A percentile compares a stretch with the other conserved stretches of the same genome.
These are phyloP conservation scores for Gymnorhina tibicen DNA, from an alignment of 2,113 vertebrate genomes.

Conservation along the genomic window DNA sequence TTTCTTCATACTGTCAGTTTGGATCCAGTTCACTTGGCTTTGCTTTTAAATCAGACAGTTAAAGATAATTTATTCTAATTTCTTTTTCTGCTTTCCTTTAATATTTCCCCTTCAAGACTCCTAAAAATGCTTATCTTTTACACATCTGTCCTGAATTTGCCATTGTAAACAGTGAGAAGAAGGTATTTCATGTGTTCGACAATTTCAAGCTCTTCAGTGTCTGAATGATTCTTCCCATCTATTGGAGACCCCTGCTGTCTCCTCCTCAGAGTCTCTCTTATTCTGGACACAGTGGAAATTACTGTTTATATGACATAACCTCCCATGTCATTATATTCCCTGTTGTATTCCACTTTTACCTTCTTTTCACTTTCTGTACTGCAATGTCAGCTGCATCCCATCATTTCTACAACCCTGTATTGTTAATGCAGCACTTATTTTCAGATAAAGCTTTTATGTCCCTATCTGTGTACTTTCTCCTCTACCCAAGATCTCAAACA, in stretches of 20 bases:
- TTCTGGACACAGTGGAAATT: neutral
- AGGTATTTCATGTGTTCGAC: neutral
- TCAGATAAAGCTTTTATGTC: neutral
- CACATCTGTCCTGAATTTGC: neutral
- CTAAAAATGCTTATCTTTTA: neutral
- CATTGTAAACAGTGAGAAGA: neutral
- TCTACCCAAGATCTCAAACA: neutral
- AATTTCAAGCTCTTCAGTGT: neutral
- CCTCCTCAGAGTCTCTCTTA: neutral
- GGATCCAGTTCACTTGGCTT: neutral
- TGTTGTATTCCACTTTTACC: neutral
- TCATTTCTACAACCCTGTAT: neutral
- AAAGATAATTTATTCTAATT: neutral
- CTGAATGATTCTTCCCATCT: neutral
- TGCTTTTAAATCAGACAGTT: neutral
- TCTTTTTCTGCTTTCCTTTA: neutral
- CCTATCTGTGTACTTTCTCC: neutral
- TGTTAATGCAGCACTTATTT: neutral
- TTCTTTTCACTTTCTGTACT: neutral
- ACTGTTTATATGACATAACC: neutral
- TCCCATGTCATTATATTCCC: neutral
- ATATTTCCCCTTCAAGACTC: neutral
- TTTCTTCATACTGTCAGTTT: neutral
- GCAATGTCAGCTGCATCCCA: neutral
- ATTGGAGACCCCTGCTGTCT: neutral